Evolutionary conservation across 37 sponge, comb jelly and placozoan genomes (phyloP).

Genomic region (Mnemiopsis leidyi): DNA sequence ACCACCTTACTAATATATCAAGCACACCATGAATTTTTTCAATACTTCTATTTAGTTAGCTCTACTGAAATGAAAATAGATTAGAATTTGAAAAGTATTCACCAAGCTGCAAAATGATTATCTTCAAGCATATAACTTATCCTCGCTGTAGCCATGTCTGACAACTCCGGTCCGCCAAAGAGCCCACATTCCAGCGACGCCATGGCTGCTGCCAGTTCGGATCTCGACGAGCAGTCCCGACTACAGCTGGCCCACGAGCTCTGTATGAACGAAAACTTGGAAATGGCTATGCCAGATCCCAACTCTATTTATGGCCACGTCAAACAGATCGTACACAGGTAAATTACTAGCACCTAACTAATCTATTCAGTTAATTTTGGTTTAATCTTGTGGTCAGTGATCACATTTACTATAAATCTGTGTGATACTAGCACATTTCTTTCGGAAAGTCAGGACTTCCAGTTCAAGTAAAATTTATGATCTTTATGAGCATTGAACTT

Average conservation of each 20-base stretch:
- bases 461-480: too few relatives aligned
- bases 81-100: too few relatives aligned
- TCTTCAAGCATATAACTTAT: too few relatives aligned
- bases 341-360: neutral
- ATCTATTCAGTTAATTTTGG: neutral
- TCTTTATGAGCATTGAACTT: too few relatives aligned
- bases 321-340: constrained; percentile 60
- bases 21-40: too few relatives aligned
- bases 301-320: constrained; percentile 3
- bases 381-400: neutral
- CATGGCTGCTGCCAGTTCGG: neutral
- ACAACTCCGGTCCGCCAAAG: neutral
- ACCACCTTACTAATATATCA: too few relatives aligned
- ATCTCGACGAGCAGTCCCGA: constrained; percentile 10
- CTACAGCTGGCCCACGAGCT: constrained; percentile 44
- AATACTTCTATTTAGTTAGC: too few relatives aligned
- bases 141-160: neutral
- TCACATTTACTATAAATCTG: too few relatives aligned
- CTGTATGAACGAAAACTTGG: constrained; percentile 54
- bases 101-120: too few relatives aligned
- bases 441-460: too few relatives aligned
- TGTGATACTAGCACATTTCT: too few relatives aligned
- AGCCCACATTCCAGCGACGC: neutral
- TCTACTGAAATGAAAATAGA: too few relatives aligned
- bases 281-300: constrained; percentile 36